Base-by-base conservation (phyloP, 2,888 invertebrate species). In the Tipula helvola region DNA sequence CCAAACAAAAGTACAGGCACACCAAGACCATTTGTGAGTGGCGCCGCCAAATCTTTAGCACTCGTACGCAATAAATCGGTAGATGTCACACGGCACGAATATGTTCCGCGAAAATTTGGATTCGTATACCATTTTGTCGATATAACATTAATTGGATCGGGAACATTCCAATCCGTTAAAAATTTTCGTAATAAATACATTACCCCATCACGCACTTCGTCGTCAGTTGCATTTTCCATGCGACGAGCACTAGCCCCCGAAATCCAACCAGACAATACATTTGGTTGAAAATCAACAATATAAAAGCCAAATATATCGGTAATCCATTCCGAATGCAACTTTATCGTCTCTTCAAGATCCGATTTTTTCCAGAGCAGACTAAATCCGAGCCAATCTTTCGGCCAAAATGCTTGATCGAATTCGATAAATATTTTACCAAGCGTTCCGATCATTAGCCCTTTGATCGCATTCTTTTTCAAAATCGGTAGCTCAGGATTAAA, bases 261-360 rank as follows among this genome's bases (percentile, higher is more conserved):
- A n/a, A 95, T 92, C 96, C 96, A 96, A 0, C 93, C 95, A 87
- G 94, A 92, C 42, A 96, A 90, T n/a, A 95, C 91, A 44, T 92
- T 92, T 0, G 94, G 93, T 89, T 95, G 93, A 88, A 93, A 92
- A 88, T 93, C 93, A 5, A 95, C 93, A 7, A 93, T 92, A 89
- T 94, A 94, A 90, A 96, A 95, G 87, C 94, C 94, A 89, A 94
- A 94, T 12, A 96, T 95, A 95, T 39, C 90, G 90, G 86, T 89
- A 10, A 85, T 39, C 85, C 41, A 39, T 18, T 85, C 42, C 13
- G 39, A 91, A 86, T 87, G 89, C 89, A 83, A 89, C 87, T 39
- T 88, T 89, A 71, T 2, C 5, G 71, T 84, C 39, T 39, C 84
- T 4, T 84, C 87, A 3, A 91, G 88, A 87, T 94, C 94, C 86